Evolutionary conservation across 2,113 vertebrate genomes (phyloP), one percentile per base, ranked within the genome.

Genomic region (Tiliqua scincoides): DNA sequence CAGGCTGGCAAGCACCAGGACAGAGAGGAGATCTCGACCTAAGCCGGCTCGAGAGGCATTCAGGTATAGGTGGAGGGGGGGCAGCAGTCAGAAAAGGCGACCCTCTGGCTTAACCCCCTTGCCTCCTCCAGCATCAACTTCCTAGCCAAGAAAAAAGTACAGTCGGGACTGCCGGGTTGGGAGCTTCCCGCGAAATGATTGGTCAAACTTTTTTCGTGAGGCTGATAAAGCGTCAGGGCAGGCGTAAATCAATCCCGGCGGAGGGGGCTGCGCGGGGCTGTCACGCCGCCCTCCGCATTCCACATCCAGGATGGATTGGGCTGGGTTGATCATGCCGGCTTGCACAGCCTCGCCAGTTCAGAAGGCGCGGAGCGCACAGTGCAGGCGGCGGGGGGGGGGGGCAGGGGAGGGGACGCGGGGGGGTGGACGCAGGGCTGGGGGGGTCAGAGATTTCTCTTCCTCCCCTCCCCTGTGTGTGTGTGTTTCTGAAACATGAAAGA

Each of bases 61-160:
- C 32, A 40, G 61, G 85, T 62, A 63, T 54, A 35, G 6, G 32
- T 21, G 59, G 43, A 37, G 37, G 82, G 25, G 37, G 35, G 70
- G 80, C 23, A 40, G 78, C 35, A 8, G 18, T 96, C 96, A 96
- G 94, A 93, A 94, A 20, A 74, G 85, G 85, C 77, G 68, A 73
- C 77, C 30, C 70, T 40, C 68, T 62, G 30, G 57, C 92, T 93
- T 94, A 91, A 93, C 93, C 95, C 95, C 92, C 94, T 94, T 95
- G 37, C 59, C 70, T 65, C 57, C 78, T 73, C 68, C 78, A 86
- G 85, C 88, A 85, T 95, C 95, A 95, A 96, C 96, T 97, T 98
- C 96, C 96, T 96, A 95, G 97, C 95, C 97, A 97, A 98, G 97
- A 98, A 97, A n/a, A 98, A 98, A 98, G 97, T 98, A 97, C 97